A percentile compares a stretch with the other conserved stretches of the same genome.
Conservation (phyloP, 2,888 invertebrate species). For the Cheilosia grossa region DNA sequence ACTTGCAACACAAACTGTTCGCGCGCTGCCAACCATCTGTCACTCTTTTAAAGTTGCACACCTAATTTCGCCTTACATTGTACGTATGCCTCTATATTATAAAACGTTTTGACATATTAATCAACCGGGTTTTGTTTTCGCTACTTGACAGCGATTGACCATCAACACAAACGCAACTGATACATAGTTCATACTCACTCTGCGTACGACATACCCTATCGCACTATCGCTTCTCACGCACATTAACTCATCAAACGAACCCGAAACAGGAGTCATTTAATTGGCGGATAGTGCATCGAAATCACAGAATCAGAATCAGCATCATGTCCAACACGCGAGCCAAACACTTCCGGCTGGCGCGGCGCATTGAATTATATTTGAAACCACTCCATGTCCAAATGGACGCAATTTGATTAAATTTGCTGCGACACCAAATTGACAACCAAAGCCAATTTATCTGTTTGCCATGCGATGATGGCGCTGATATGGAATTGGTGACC, state of each 20-base stretch:
- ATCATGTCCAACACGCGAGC: conserved; percentile 20
- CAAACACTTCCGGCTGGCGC: conserved; percentile 43
- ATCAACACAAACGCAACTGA: conserved; percentile 43
- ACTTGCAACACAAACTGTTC: conserved; percentile 40
- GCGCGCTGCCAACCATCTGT: conserved; percentile 30
- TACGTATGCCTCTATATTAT: neutral
- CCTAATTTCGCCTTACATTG: conserved; percentile 6
- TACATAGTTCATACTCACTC: neutral
- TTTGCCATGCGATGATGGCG: conserved; percentile 55
- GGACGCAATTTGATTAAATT: conserved; percentile 71
- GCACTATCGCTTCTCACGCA: conserved; percentile 15
- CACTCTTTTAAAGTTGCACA: conserved; percentile 24
- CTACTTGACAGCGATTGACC: conserved; percentile 68
- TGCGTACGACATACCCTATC: too few species aligned
- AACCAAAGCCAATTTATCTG: conserved; percentile 71
- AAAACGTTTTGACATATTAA: conserved; percentile 52
- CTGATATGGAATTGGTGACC: conserved; percentile 16
- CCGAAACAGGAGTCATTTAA: conserved; percentile 63
- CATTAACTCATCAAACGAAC: conserved; percentile 56
- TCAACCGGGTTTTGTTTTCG: conserved; percentile 72
- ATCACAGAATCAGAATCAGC: conserved; percentile 57
- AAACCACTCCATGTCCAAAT: conserved; percentile 62
- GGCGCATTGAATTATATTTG: conserved; percentile 62
- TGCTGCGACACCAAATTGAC: conserved; percentile 71
- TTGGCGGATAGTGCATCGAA: conserved; percentile 45